phyloP scores from a whole-genome alignment of 2,888 invertebrate species.

The Tenthredo notha region DNA sequence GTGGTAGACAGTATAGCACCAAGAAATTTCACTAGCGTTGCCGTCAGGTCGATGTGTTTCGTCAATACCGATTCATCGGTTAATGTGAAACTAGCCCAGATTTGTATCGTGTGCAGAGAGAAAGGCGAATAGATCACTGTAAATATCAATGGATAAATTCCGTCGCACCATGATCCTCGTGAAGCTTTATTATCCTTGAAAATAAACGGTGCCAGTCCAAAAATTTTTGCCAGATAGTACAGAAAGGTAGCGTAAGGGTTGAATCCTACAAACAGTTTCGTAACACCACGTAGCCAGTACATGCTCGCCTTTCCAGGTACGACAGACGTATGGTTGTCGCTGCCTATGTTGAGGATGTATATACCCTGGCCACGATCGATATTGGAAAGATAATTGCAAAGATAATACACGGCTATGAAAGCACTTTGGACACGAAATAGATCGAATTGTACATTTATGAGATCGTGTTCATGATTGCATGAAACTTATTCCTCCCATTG shows the following conservation, averaged over 20 bases:
- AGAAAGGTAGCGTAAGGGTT: neutral
- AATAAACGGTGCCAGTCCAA: constrained; percentile 32
- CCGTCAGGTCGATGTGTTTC: neutral
- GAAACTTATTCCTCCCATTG: neutral
- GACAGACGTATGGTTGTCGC: neutral
- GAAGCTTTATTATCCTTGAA: neutral
- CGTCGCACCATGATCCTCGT: neutral
- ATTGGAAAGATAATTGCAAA: neutral
- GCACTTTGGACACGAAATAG: neutral
- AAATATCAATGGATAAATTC: neutral
- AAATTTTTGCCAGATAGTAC: constrained; percentile 14
- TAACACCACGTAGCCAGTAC: neutral
- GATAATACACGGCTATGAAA: neutral
- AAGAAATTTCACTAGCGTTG: neutral
- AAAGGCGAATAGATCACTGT: too few species aligned
- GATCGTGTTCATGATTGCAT: neutral
- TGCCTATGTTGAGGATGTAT: neutral
- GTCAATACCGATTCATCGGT: neutral
- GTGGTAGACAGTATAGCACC: neutral
- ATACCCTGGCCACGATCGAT: neutral
- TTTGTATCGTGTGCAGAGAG: neutral
- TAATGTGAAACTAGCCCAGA: neutral
- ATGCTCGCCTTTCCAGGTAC: neutral
- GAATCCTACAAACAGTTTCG: neutral
- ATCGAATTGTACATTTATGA: too few species aligned